These are phyloP conservation scores for Lepidotrigona ventralis DNA, from an alignment of 1,140 invertebrate species.

Conservation along the genomic window DNA sequence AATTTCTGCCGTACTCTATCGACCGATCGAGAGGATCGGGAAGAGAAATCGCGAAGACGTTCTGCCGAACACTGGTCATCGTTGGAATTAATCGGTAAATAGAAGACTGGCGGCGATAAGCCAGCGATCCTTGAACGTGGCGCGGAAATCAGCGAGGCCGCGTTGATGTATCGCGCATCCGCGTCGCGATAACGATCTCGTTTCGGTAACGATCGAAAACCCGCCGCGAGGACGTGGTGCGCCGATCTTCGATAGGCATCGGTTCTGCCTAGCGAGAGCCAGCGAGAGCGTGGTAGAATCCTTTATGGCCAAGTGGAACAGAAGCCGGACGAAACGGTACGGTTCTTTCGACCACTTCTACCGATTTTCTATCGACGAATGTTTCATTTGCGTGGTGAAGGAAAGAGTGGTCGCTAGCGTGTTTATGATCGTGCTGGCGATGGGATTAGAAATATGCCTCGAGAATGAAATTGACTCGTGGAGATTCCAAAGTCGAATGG, in stretches of 20 bases:
- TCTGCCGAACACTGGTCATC: too few relatives aligned
- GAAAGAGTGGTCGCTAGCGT: neutral
- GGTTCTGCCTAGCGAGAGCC: slow-evolving; percentile 28
- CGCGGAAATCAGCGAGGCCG: slow-evolving; percentile 48
- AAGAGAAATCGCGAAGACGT: too few relatives aligned
- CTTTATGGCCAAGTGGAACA: slow-evolving; percentile 50
- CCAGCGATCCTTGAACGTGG: slow-evolving; percentile 61
- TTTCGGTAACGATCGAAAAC: slow-evolving; percentile 66
- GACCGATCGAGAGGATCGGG: too few relatives aligned
- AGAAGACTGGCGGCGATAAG: slow-evolving; percentile 19
- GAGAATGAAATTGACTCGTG: too few relatives aligned
- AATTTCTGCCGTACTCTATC: too few relatives aligned
- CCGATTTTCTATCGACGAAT: slow-evolving; percentile 11
- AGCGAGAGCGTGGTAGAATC: slow-evolving; percentile 26
- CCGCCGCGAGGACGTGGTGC: slow-evolving; percentile 39
- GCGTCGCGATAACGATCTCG: slow-evolving; percentile 75
- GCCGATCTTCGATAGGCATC: slow-evolving; percentile 51
- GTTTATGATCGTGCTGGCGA: too few relatives aligned
- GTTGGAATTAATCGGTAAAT: too few relatives aligned
- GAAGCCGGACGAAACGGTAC: slow-evolving; percentile 29
- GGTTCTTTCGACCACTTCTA: slow-evolving; percentile 28
- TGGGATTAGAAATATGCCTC: too few relatives aligned
- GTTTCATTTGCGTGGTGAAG: neutral
- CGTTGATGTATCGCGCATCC: slow-evolving; percentile 74
- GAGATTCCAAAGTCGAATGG: slow-evolving; percentile 6